These are phyloP conservation scores for Bombus picipes DNA, from an alignment of 1,140 invertebrate species.

Conservation along the genomic window DNA sequence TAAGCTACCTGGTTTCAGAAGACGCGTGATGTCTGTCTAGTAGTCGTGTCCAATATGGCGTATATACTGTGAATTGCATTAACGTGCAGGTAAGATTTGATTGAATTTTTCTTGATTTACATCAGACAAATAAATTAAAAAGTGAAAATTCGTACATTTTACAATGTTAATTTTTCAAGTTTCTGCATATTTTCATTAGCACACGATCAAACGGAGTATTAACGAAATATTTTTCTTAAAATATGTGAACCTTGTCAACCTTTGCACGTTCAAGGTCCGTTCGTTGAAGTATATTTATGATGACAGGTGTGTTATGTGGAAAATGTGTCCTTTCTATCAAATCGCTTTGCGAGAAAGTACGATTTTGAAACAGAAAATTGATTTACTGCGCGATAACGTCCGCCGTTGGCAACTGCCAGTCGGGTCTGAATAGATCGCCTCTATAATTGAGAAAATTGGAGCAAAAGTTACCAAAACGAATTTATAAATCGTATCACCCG, in stretches of 20 bases:
- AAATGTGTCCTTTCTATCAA: not conserved
- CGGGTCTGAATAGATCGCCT: not conserved
- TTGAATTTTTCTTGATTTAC: not conserved
- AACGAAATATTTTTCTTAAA: constrained; percentile 20
- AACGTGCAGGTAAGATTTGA: constrained; percentile 60
- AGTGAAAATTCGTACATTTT: not conserved
- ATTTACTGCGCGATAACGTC: not conserved
- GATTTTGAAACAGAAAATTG: not conserved
- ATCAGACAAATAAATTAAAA: not conserved
- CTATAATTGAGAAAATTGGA: not conserved
- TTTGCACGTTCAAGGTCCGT: constrained; percentile 57
- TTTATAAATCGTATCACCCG: too few species aligned
- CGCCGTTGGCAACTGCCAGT: constrained; percentile 1
- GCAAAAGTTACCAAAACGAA: too few species aligned
- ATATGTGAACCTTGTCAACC: constrained; percentile 55
- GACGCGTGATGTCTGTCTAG: constrained; percentile 50
- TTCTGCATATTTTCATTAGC: not conserved
- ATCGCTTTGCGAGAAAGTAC: not conserved
- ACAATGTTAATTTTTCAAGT: not conserved
- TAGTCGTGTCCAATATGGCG: constrained; percentile 70
- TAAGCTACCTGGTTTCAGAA: constrained; percentile 19
- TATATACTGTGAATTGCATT: constrained; percentile 50
- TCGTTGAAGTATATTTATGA: constrained; percentile 20
- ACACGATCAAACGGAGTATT: not conserved
- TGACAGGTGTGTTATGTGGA: constrained; percentile 25